Evolutionary conservation across 2,888 invertebrate species (phyloP), one percentile per base, ranked within the genome.

Genomic region (Drosophila lutescens): DNA sequence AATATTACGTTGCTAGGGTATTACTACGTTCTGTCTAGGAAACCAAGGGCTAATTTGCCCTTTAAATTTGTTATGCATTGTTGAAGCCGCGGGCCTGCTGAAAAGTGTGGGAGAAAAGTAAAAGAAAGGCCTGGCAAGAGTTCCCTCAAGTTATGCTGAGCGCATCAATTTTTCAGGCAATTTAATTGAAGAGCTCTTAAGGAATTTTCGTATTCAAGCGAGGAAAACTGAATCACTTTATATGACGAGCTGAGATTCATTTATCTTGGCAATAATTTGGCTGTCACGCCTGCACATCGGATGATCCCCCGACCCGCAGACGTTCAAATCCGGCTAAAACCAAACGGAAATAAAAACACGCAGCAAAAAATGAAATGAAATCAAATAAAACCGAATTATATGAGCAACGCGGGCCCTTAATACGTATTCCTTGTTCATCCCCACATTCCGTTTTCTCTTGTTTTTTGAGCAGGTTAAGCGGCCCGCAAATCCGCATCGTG

Each of bases 161-260:
- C 70, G 47, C 73, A 81, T 76, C 55, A 78, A 86, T 82, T 86
- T 88, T 88, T 76, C 74, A 79, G 55, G 69, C 84, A 86, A 88
- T 88, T 86, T 88, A 86, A 85, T 88, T 88, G 80, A 71, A 69
- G 72, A 69, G 69, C 66, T 55, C 62, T 55, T 8, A n/a, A 56
- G 58, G 69, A 74, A 69, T 84, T 80, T 74, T 61, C 23, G 69
- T 59, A 79, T 68, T 76, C 72, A 69, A 59, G 70, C 61, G 69
- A 62, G 65, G 73, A 63, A 75, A 81, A 59, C 23, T 6, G 59
- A 73, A 67, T 70, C 50, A 54, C 67, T 66, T 72, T 67, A 61
- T 57, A 62, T 62, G 63, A 57, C 30, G 57, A 26, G 53, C 61
- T 54, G 67, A 59, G 72, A 80, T 80, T 63, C 53, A 61, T 49